Percentiles rank a stretch among this genome's conserved stretches.
These are phyloP conservation scores for Falcaria lacertinaria DNA, from an alignment of 2,888 invertebrate species.

Conservation along the genomic window DNA sequence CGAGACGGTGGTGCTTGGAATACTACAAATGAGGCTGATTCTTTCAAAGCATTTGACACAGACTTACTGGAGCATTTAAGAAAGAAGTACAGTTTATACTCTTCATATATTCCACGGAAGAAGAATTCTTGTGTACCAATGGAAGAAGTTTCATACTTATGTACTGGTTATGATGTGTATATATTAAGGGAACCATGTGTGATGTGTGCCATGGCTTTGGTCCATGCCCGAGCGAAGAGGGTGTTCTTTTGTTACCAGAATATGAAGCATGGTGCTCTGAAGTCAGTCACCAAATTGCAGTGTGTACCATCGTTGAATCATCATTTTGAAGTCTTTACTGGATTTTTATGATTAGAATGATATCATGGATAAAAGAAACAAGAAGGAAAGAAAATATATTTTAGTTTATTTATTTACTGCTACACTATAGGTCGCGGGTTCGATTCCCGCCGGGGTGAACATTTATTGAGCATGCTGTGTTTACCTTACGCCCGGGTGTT, in stretches of 20 bases:
- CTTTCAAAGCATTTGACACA: slow-evolving; percentile 57
- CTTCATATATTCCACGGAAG: slow-evolving; percentile 60
- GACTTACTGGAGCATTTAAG: slow-evolving; percentile 50
- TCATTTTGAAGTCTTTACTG: slow-evolving; percentile 92
- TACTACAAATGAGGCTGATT: slow-evolving; percentile 11
- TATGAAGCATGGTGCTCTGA: slow-evolving; percentile 83
- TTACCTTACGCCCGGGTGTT: no score
- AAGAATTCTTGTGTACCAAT: slow-evolving; percentile 56
- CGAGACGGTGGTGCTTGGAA: slow-evolving; percentile 89
- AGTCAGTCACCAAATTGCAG: slow-evolving; percentile 87
- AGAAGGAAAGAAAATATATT: no score
- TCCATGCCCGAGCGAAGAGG: slow-evolving; percentile 91
- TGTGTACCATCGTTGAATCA: slow-evolving; percentile 91
- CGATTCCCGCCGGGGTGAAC: no score
- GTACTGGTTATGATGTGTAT: slow-evolving; percentile 93
- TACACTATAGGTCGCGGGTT: no score
- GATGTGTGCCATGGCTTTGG: slow-evolving; percentile 97
- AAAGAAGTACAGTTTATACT: slow-evolving; percentile 28
- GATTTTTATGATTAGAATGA: slow-evolving; percentile 65
- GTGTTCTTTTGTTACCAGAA: slow-evolving; percentile 86
- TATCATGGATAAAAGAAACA: no score
- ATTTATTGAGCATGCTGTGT: no score
- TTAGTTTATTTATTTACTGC: no score
- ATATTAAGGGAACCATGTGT: slow-evolving; percentile 92
- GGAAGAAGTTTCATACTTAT: slow-evolving; percentile 83